These are phyloP conservation scores for Sceliomorpha sp. DNA, from an alignment of 2,888 invertebrate genomes.

Conservation along the genomic window DNA sequence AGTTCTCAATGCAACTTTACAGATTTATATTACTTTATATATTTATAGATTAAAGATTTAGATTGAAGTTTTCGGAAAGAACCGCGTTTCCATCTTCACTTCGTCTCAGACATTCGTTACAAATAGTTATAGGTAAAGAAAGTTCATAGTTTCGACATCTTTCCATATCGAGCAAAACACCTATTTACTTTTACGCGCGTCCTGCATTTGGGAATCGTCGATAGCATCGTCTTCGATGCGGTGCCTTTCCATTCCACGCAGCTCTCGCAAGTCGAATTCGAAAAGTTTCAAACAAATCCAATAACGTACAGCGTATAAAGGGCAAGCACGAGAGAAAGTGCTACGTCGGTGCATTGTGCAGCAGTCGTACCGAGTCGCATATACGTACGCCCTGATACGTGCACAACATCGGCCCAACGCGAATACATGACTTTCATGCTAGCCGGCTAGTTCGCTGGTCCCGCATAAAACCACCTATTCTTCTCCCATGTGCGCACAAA, in stretches of 20 bases:
- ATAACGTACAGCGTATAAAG: conserved; percentile 66
- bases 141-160: conserved; percentile 25
- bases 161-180: conserved; percentile 23
- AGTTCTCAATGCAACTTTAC: too few relatives aligned
- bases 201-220: conserved; percentile 31
- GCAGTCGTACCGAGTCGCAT: conserved; percentile 8
- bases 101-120: too few relatives aligned
- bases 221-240: conserved; percentile 34
- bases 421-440: conserved; percentile 10
- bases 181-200: conserved; percentile 45
- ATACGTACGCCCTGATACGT: conserved; percentile 10
- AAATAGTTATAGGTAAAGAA: conserved; percentile 5
- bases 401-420: conserved; percentile 26
- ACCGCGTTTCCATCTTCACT: too few relatives aligned
- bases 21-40: too few relatives aligned
- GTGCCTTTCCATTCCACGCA: conserved; percentile 33
- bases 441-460: background rate
- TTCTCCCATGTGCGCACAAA: conserved; percentile 4
- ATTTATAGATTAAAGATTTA: too few relatives aligned
- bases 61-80: too few relatives aligned
- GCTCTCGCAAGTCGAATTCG: conserved; percentile 63
- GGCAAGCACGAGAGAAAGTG: conserved; percentile 30
- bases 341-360: conserved; percentile 38
- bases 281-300: conserved; percentile 77
- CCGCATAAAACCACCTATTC: conserved; percentile 11